Evolutionary conservation across 2,797 vertebrate species (phyloP).

Genomic region (Enteromius treurensis): DNA sequence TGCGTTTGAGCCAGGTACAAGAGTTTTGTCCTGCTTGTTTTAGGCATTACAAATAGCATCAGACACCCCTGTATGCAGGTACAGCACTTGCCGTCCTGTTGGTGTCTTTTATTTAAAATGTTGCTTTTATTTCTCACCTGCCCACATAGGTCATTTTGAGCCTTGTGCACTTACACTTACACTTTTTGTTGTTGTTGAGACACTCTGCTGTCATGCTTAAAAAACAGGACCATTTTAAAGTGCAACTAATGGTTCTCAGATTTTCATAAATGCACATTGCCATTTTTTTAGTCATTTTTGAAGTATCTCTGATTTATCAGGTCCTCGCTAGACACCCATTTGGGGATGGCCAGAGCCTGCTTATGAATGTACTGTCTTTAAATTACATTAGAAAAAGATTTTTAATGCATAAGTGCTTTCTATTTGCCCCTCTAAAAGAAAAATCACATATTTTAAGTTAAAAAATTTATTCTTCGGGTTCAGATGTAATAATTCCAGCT

Average conservation of each 20-base stretch:
- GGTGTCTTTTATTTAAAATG: not conserved
- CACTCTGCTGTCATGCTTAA: not conserved
- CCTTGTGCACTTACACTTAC: not conserved
- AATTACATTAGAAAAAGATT: not conserved
- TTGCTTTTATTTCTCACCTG: constrained; percentile 7
- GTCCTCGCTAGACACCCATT: not conserved
- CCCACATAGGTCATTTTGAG: constrained; percentile 10
- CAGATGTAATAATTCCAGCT: not conserved
- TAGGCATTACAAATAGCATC: constrained; percentile 35
- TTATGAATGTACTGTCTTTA: not conserved
- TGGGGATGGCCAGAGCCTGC: not conserved
- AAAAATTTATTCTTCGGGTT: constrained; percentile 2
- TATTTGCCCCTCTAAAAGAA: not conserved
- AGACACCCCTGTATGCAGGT: constrained; percentile 10
- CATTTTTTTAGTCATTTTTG: not conserved
- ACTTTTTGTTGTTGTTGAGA: not conserved
- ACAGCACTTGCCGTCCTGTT: constrained; percentile 18
- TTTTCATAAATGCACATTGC: not conserved
- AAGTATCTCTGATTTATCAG: not conserved
- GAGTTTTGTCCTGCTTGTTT: constrained; percentile 25
- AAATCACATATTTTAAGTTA: not conserved
- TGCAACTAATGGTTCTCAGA: not conserved
- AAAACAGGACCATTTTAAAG: not conserved
- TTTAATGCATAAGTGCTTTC: not conserved
- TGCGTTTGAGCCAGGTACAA: not conserved